These are phyloP conservation scores for Sigmodon hispidus DNA, from an alignment of 2,113 vertebrate species.

Conservation along the genomic window DNA sequence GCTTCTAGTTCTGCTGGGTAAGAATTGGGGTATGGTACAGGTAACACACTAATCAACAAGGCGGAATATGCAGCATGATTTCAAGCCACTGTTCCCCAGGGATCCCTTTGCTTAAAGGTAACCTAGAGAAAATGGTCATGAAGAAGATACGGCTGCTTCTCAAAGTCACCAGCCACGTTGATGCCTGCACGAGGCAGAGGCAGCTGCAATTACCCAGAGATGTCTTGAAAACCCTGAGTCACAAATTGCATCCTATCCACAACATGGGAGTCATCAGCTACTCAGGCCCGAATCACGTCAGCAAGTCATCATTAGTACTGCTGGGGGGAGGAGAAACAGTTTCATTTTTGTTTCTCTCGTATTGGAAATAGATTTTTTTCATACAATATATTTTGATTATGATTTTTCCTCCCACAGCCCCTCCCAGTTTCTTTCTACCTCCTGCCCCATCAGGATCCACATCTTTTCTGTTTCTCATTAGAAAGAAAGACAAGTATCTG, in stretches of 20 bases:
- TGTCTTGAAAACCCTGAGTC: not conserved
- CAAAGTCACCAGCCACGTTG: not conserved
- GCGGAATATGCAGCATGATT: slow-evolving; percentile 95
- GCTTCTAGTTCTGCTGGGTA: not conserved
- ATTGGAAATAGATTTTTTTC: not conserved
- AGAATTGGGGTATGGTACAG: not conserved
- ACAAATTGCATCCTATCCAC: not conserved
- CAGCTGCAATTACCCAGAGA: not conserved
- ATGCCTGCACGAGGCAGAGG: too few relatives aligned
- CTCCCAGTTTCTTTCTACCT: not conserved
- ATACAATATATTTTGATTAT: not conserved
- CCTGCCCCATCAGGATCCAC: not conserved
- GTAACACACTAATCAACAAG: slow-evolving; percentile 91
- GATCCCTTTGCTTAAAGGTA: not conserved
- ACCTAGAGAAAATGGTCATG: not conserved
- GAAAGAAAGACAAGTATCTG: not conserved
- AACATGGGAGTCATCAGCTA: not conserved
- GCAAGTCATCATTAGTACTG: not conserved
- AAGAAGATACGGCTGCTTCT: not conserved
- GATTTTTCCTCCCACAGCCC: not conserved
- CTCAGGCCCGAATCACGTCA: not conserved
- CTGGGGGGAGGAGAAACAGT: not conserved
- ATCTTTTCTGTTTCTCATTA: not conserved
- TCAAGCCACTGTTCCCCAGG: slow-evolving; percentile 90
- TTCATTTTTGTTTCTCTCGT: not conserved